Evolutionary conservation across 2,113 vertebrate genomes (phyloP).

Genomic region (Prionailurus bengalensis): DNA sequence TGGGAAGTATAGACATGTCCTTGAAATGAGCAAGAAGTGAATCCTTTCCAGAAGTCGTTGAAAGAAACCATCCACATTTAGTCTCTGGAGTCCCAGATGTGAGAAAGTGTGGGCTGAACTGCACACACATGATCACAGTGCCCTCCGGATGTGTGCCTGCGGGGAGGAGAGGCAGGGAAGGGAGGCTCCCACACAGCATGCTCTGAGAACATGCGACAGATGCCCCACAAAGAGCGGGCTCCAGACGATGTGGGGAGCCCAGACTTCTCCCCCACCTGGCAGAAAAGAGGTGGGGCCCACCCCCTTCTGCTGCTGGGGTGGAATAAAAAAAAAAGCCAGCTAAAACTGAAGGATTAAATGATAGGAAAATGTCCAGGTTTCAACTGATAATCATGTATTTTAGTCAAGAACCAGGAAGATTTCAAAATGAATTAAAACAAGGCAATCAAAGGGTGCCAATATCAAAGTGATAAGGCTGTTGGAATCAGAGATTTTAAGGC

Average conservation of each 20-base stretch:
- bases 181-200: not conserved
- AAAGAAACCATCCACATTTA: not conserved
- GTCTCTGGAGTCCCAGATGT: not conserved
- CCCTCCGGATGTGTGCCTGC: not conserved
- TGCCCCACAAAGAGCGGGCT: fast-evolving
- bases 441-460: fast-evolving
- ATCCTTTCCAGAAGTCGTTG: not conserved
- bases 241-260: too few species aligned
- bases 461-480: not conserved
- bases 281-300: too few species aligned
- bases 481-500: not conserved
- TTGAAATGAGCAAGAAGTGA: not conserved
- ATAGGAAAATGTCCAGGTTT: not conserved
- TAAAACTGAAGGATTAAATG: not conserved
- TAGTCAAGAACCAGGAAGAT: not conserved
- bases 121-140: not conserved
- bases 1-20: not conserved
- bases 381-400: fast-evolving
- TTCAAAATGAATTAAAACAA: not conserved
- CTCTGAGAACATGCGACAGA: fast-evolving
- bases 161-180: not conserved
- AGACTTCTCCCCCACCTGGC: too few species aligned
- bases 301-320: not conserved
- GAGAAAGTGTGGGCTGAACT: fast-evolving
- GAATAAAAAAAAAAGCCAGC: not conserved